phyloP scores from a whole-genome alignment of 2,888 invertebrate genomes.

The Leptopilina myrica region DNA sequence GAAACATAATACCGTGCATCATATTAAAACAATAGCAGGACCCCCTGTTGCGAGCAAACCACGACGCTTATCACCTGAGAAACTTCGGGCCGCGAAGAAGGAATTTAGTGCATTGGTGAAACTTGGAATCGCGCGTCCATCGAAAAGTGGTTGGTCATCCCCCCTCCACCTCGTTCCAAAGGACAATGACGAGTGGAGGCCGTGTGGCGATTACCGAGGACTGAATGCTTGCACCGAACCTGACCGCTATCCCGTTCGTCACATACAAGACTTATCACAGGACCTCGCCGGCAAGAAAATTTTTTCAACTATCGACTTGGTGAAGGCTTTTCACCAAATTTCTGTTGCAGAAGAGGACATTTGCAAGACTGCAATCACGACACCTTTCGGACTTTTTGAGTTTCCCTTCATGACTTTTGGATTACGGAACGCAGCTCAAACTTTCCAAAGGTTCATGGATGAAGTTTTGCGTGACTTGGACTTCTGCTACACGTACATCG shows the following conservation, averaged over 20 bases:
- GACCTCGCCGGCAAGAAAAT: conserved; percentile 55
- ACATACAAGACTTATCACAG: conserved; percentile 61
- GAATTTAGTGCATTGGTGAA: conserved; percentile 18
- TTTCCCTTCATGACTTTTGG: too few relatives aligned
- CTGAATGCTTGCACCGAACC: conserved; percentile 60
- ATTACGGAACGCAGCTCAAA: too few relatives aligned
- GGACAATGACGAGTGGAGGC: neutral
- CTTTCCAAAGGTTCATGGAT: too few relatives aligned
- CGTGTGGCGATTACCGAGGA: conserved; percentile 54
- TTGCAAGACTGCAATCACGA: conserved; percentile 64
- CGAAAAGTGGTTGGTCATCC: conserved; percentile 71
- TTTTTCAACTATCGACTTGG: conserved; percentile 60
- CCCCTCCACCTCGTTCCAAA: conserved; percentile 58
- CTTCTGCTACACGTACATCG: too few relatives aligned
- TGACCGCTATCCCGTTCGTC: conserved; percentile 65
- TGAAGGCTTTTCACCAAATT: conserved; percentile 64
- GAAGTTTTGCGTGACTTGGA: too few relatives aligned
- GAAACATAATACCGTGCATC: too few relatives aligned
- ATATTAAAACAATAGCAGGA: too few relatives aligned
- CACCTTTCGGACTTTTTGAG: conserved; percentile 62
- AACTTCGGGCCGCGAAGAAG: neutral
- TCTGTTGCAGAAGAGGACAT: conserved; percentile 63
- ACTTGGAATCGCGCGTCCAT: conserved; percentile 65
- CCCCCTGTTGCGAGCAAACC: too few relatives aligned
- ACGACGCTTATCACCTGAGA: too few relatives aligned